Percentiles rank a stretch among this genome's conserved stretches.
These are phyloP conservation scores for Oscheius sp. DNA, from an alignment of 2,888 invertebrate genomes.

Conservation along the genomic window DNA sequence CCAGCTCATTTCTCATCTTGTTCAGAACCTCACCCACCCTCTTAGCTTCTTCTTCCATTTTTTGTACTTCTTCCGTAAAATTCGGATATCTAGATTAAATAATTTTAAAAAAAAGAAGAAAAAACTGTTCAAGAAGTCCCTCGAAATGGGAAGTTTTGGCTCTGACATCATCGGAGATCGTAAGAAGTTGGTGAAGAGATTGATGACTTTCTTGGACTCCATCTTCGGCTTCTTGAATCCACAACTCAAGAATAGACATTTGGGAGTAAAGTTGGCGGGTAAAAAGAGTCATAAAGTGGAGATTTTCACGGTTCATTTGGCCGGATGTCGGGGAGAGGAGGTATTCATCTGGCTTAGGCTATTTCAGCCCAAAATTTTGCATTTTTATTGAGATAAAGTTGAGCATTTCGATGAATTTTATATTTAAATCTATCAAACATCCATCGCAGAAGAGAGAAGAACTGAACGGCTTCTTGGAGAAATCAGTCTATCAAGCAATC, in stretches of 20 bases:
- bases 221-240: neutral
- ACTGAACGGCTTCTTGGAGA: no score
- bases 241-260: constrained; percentile 5
- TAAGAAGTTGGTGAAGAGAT: neutral
- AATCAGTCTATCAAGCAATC: no score
- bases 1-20: neutral
- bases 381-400: neutral
- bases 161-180: neutral
- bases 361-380: neutral
- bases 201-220: neutral
- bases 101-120: neutral
- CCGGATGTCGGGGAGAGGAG: neutral
- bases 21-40: neutral
- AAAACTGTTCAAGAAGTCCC: neutral
- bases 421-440: no score
- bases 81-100: neutral
- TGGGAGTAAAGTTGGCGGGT: neutral
- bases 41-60: neutral
- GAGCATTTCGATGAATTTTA: no score
- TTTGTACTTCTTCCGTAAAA: neutral
- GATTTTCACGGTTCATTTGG: constrained; percentile 4
- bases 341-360: neutral
- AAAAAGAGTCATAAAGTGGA: neutral
- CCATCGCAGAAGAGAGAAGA: no score
- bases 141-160: neutral